Evolutionary conservation across 2,113 vertebrate genomes (phyloP), one percentile per base, ranked within the genome.

Genomic region (Rhinoderma darwinii): DNA sequence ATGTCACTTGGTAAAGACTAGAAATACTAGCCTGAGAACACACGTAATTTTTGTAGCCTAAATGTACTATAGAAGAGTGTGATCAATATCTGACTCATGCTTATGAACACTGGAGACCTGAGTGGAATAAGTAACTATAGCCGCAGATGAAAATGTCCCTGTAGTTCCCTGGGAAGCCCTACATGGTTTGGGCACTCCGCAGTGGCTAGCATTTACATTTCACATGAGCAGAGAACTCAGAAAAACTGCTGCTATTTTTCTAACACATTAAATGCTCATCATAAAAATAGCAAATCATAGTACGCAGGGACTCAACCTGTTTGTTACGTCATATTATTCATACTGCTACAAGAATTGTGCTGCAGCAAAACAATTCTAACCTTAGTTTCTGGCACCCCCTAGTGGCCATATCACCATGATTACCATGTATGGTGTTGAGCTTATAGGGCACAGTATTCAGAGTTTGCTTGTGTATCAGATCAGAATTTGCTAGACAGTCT

Each of bases 401-500:
- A 15, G 30, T 70, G 82, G 63, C 30, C 27, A 47, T 20, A 5
- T 22, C 43, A 3, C 6, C 14, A 35, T 32, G 8, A 72, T 72
- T 4, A 83, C 82, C 63, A 72, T 83, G 82, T 83, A 72, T 83
- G 63, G 82, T 25, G 51, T 51, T 59, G 43, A 50, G 25, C 41
- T 54, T 35, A 74, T 39, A 70, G 63, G 30, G 18, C 5, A 37
- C 32, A 25, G 32, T n/a, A 41, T 59, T 37, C 12, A 39, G 11
- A 47, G 75, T 27, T 51, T 7, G 18, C 44, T 18, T 47, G 43
- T 44, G 43, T 50, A 27, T 51, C 30, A 77, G n/a, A n/a, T 17
- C 2, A 54, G 44, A 78, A 8, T 75, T 27, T 4, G 39, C 41
- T 41, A 41, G 37, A 35, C 15, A 72, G 25, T 27, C 59, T 61